Percentiles rank a stretch among this genome's conserved stretches.
Evolutionary conservation across 92 coral and sea anemone genomes (phyloP).

Genomic region (Epizoanthus rinbou): DNA sequence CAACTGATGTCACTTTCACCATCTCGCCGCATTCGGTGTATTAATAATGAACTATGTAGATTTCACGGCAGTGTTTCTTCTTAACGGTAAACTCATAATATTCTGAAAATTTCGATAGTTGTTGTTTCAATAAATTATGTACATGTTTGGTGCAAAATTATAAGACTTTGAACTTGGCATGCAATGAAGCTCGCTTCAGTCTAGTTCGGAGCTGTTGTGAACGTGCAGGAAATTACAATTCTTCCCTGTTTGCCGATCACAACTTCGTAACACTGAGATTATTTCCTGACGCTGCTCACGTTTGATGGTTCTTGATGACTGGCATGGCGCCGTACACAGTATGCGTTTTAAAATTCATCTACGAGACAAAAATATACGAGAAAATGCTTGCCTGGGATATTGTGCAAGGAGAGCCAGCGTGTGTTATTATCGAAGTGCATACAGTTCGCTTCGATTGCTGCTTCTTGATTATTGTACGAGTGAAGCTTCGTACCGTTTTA

Average conservation of each 20-base stretch:
- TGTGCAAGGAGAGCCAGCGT: no score
- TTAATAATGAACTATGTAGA: not conserved
- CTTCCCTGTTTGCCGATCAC: no score
- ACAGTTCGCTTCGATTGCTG: no score
- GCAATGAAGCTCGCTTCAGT: no score
- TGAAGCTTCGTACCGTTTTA: no score
- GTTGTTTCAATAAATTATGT: no score
- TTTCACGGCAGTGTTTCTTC: constrained; percentile 4
- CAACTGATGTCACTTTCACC: constrained; percentile 6
- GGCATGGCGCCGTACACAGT: not conserved
- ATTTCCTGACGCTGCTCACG: constrained; percentile 3
- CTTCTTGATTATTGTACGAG: no score
- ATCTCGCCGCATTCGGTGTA: not conserved
- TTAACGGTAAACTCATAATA: constrained; percentile 1
- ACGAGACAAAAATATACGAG: not conserved
- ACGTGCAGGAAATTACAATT: not conserved
- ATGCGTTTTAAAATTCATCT: not conserved
- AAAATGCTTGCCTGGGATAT: no score
- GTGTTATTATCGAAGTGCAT: no score
- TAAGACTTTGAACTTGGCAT: no score
- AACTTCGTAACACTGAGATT: not conserved
- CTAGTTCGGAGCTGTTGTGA: not conserved
- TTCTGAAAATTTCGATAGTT: not conserved
- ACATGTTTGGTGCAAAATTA: no score
- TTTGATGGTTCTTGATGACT: no score